phyloP scores from a whole-genome alignment of 2,797 vertebrate genomes.

The Acanthurus lineatus region DNA sequence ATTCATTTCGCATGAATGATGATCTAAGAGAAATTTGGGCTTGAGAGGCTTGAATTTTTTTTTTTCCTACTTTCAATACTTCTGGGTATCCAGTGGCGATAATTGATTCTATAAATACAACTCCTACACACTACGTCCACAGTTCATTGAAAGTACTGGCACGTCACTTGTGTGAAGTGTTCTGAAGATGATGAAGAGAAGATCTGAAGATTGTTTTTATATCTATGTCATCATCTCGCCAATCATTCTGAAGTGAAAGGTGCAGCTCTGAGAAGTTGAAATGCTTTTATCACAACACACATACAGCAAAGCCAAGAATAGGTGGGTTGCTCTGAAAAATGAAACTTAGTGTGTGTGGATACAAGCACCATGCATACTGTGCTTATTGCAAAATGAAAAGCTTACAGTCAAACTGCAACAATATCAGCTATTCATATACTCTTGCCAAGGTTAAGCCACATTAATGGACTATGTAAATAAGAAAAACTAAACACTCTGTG shows the following conservation, averaged over 20 bases:
- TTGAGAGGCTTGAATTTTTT: conserved; percentile 1
- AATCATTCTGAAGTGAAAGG: conserved; percentile 48
- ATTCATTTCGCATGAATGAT: conserved; percentile 39
- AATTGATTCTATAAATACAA: conserved; percentile 54
- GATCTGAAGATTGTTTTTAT: conserved; percentile 43
- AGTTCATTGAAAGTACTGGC: conserved; percentile 43
- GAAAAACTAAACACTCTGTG: neutral
- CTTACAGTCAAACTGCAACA: neutral
- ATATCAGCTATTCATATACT: neutral
- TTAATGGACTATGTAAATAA: neutral
- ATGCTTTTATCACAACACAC: conserved; percentile 49
- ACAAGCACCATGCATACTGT: neutral
- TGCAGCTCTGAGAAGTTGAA: conserved; percentile 41
- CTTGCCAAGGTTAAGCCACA: neutral
- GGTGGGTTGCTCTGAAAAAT: conserved; percentile 22
- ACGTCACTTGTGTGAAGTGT: conserved; percentile 30
- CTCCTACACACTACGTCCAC: conserved; percentile 18
- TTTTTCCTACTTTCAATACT: conserved; percentile 15
- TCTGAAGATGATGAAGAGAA: conserved; percentile 50
- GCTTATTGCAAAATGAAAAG: neutral
- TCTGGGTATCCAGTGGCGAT: conserved; percentile 41
- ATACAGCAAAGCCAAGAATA: conserved; percentile 18
- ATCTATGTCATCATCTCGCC: conserved; percentile 58
- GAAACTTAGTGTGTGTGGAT: neutral
- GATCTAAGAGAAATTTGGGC: conserved; percentile 35